Evolutionary conservation across 2,888 invertebrate species (phyloP), one percentile per base, ranked within the genome.

Genomic region (Coecobrya sp.): DNA sequence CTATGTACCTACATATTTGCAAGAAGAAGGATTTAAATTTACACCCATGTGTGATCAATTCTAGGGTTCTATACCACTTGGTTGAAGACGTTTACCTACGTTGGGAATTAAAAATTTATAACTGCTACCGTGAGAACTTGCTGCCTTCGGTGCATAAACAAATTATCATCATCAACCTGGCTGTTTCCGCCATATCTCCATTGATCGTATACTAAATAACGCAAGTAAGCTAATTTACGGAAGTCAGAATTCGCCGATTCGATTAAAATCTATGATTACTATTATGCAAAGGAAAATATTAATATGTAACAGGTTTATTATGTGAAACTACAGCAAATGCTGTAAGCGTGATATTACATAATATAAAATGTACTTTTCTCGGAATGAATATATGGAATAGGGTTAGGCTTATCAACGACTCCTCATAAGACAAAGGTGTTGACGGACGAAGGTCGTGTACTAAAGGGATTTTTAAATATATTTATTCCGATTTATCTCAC

Each of bases 61-160:
- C n/a, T n/a, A n/a, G n/a, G n/a, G n/a, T n/a, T n/a, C n/a, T n/a
- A n/a, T n/a, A n/a, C n/a, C n/a, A n/a, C n/a, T n/a, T n/a, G n/a
- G n/a, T n/a, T n/a, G n/a, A n/a, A n/a, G n/a, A n/a, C n/a, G n/a
- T n/a, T n/a, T n/a, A n/a, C n/a, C n/a, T n/a, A n/a, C n/a, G n/a
- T n/a, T n/a, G n/a, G n/a, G n/a, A n/a, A n/a, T 30, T 62, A 59
- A 68, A 4, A 27, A 68, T 27, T 16, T 45, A 86, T 68, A 86
- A 86, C 22, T 19, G 59, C 59, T 52, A 86, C 70, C 86, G 86
- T 86, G 86, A 68, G 86, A 86, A 86, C 86, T 86, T 70, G 86
- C 52, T 86, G 70, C 25, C 70, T 45, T 65, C 84, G 30, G 27
- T 65, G 55, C 65, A 45, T n/a, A n/a, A n/a, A n/a, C 59, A 59